These are phyloP conservation scores for Drosophila mimetica DNA, from an alignment of 2,888 invertebrate genomes.

Conservation along the genomic window DNA sequence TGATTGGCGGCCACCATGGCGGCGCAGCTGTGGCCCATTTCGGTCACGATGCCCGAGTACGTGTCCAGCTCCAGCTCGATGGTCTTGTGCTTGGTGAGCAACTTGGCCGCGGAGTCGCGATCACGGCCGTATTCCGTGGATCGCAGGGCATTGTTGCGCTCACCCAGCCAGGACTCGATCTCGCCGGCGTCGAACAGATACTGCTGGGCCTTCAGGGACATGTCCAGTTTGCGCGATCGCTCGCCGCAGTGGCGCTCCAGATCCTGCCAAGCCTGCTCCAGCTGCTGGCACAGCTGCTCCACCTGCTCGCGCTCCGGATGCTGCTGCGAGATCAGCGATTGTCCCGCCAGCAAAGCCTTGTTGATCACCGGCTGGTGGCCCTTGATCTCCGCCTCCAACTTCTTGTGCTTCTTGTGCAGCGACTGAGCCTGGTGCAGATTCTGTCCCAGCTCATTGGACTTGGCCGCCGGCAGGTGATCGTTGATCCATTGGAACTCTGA, in stretches of 20 bases:
- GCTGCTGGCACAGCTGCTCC: conserved; percentile 89
- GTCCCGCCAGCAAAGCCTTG: conserved; percentile 92
- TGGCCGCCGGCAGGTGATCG: conserved; percentile 93
- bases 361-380: conserved; percentile 94
- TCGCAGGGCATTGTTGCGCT: conserved; percentile 92
- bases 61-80: conserved; percentile 95
- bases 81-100: conserved; percentile 97
- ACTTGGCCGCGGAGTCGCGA: conserved; percentile 94
- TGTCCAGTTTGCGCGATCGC: conserved; percentile 91
- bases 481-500: conserved; percentile 97
- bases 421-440: conserved; percentile 97
- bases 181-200: conserved; percentile 96
- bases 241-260: conserved; percentile 89
- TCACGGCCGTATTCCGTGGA: conserved; percentile 96
- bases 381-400: conserved; percentile 94
- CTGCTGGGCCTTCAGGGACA: conserved; percentile 95
- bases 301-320: conserved; percentile 94
- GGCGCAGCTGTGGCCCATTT: conserved; percentile 95
- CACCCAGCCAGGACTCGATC: conserved; percentile 96
- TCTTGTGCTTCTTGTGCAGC: conserved; percentile 96
- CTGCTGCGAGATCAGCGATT: conserved; percentile 89
- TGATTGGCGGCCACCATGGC: conserved; percentile 92
- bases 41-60: conserved; percentile 94
- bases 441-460: conserved; percentile 90
- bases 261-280: conserved; percentile 90